Conservation (phyloP, 2,113 vertebrate genomes). For the Mesoclemmys tuberculata region DNA sequence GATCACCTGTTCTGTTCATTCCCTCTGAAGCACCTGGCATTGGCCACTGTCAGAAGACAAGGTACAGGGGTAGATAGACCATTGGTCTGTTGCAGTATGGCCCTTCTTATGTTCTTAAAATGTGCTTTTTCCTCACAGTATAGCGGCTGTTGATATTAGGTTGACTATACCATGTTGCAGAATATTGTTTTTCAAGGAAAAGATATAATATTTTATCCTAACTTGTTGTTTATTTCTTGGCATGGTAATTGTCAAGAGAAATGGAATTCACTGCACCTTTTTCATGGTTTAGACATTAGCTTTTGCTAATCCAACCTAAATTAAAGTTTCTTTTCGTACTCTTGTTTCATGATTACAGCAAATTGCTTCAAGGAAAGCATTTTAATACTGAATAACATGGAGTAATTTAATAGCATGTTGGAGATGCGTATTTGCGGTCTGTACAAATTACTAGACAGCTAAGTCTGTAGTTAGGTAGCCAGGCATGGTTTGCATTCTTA, state of each 20-base stretch:
- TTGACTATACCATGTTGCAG: not conserved
- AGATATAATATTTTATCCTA: not conserved
- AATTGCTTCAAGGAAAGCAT: conserved; percentile 39
- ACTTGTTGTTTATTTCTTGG: not conserved
- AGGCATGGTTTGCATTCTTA: conserved; percentile 41
- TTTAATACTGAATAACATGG: conserved; percentile 40
- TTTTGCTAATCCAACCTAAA: conserved; percentile 46
- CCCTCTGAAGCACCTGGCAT: no score
- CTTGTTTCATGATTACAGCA: conserved; percentile 40
- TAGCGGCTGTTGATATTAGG: not conserved
- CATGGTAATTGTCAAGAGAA: not conserved
- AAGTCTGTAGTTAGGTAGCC: conserved; percentile 39
- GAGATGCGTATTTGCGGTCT: conserved; percentile 17
- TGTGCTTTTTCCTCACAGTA: not conserved
- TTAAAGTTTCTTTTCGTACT: conserved; percentile 39
- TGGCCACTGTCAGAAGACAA: no score
- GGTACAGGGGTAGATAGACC: no score
- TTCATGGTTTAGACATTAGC: not conserved
- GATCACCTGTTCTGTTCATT: no score
- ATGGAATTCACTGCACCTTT: not conserved
- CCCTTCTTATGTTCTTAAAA: not conserved
- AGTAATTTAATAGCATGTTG: conserved; percentile 40
- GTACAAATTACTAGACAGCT: conserved; percentile 34
- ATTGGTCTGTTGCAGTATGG: no score
- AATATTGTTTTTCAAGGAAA: not conserved